phyloP scores from a whole-genome alignment of 2,113 vertebrate genomes.

The Climacteris rufus region DNA sequence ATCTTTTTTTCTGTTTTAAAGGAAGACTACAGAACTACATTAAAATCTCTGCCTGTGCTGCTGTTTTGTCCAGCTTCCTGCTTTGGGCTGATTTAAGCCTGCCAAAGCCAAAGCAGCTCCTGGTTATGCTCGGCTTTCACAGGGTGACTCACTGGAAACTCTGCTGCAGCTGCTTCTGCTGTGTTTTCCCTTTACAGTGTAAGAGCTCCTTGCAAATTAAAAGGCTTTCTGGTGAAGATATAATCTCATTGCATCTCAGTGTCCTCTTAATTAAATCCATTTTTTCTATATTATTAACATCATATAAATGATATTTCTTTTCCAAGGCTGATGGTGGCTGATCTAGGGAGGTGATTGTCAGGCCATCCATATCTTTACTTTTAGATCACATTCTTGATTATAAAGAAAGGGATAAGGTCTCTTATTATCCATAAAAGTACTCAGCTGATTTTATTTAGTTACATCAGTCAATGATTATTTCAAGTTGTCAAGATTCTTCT shows the following conservation, averaged over 20 bases:
- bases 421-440: neutral
- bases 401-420: neutral
- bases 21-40: neutral
- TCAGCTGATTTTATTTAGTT: slow-evolving; percentile 26
- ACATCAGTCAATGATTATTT: neutral
- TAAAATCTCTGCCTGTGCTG: neutral
- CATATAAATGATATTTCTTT: neutral
- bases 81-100: neutral
- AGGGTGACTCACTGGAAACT: neutral
- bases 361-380: neutral
- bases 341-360: neutral
- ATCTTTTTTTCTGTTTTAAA: neutral
- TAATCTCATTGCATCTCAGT: neutral
- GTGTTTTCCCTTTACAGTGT: neutral
- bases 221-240: neutral
- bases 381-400: neutral
- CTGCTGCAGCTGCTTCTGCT: neutral
- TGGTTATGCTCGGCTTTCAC: fast-evolving
- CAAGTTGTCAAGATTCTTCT: slow-evolving; percentile 12
- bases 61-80: neutral
- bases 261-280: fast-evolving
- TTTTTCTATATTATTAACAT: neutral
- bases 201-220: neutral
- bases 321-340: neutral
- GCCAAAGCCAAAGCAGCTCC: neutral